These are phyloP conservation scores for Megathymus violae DNA, from an alignment of 1,140 invertebrate species.

Conservation along the genomic window DNA sequence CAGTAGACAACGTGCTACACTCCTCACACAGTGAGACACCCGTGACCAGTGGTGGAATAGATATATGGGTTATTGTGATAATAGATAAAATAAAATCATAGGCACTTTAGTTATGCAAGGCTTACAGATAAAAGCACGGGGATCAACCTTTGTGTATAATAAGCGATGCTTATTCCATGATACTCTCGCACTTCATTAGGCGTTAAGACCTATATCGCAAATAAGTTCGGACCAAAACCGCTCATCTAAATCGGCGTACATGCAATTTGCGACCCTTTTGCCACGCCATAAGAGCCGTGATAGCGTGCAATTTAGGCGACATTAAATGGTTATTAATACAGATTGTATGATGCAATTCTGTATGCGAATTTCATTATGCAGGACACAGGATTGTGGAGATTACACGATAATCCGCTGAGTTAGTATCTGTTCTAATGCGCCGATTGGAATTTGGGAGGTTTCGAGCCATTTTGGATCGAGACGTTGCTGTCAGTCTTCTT, in stretches of 20 bases:
- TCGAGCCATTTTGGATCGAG: too few relatives aligned
- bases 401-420: constrained; percentile 23
- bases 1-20: too few relatives aligned
- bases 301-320: not conserved
- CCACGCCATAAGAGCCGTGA: not conserved
- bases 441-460: not conserved
- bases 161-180: constrained; percentile 18
- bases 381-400: constrained; percentile 34
- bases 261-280: not conserved
- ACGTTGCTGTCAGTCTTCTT: too few relatives aligned
- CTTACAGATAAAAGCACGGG: not conserved
- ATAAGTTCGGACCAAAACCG: not conserved
- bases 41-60: too few relatives aligned
- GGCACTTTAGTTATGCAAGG: not conserved
- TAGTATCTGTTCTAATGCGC: constrained; percentile 14
- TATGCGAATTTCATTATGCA: constrained; percentile 35
- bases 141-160: constrained; percentile 1
- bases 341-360: constrained; percentile 26
- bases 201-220: constrained; percentile 24
- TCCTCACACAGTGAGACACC: too few relatives aligned
- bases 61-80: too few relatives aligned
- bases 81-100: too few relatives aligned
- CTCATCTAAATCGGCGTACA: not conserved
- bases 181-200: constrained; percentile 30
- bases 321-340: constrained; percentile 23